Evolutionary conservation across 2,888 invertebrate genomes (phyloP).

Genomic region (Clivina fossor): DNA sequence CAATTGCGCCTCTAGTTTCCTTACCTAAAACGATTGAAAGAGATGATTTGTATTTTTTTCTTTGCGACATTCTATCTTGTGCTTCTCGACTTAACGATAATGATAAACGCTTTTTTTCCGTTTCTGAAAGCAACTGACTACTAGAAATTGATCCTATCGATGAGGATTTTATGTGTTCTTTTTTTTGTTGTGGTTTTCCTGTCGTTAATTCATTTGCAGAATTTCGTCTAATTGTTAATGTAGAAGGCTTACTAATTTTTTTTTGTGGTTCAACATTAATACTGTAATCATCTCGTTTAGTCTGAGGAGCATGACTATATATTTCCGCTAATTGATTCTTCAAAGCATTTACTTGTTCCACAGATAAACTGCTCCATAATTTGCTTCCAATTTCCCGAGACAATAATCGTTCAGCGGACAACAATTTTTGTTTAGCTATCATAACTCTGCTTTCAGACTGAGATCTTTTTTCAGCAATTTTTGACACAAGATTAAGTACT

Average conservation of each 20-base stretch:
- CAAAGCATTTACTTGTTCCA: slow-evolving; percentile 78
- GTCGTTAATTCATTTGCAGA: slow-evolving; percentile 48
- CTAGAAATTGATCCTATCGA: slow-evolving; percentile 59
- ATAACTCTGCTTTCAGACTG: slow-evolving; percentile 52
- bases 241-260: slow-evolving; percentile 28
- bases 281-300: slow-evolving; percentile 45
- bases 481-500: slow-evolving; percentile 76
- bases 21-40: slow-evolving; percentile 52
- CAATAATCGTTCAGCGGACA: slow-evolving; percentile 48
- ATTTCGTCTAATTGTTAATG: slow-evolving; percentile 54
- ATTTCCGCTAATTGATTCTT: slow-evolving; percentile 81
- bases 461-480: slow-evolving; percentile 65
- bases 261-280: slow-evolving; percentile 18
- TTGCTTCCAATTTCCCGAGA: slow-evolving; percentile 69
- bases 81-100: slow-evolving; percentile 74
- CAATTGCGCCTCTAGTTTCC: slow-evolving; percentile 65
- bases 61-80: slow-evolving; percentile 63
- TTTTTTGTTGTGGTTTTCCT: slow-evolving; percentile 39
- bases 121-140: slow-evolving; percentile 59
- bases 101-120: slow-evolving; percentile 72
- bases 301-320: slow-evolving; percentile 60
- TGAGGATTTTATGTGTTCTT: slow-evolving; percentile 58
- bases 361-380: slow-evolving; percentile 80
- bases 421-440: slow-evolving; percentile 42
- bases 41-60: slow-evolving; percentile 48